phyloP scores from a whole-genome alignment of 1,140 invertebrate species.

The Arion vulgaris region DNA sequence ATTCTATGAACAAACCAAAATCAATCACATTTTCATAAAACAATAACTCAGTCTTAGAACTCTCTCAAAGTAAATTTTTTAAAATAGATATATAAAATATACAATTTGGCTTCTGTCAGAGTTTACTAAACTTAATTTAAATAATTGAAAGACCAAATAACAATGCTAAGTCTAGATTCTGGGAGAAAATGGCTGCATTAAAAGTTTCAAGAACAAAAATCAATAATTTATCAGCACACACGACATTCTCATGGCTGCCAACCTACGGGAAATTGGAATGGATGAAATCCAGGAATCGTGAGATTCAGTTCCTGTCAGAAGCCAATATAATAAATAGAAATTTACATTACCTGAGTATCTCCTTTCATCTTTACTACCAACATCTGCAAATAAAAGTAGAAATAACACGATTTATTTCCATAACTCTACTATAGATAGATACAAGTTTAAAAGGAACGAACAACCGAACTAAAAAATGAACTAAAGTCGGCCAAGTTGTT shows the following conservation, averaged over 20 bases:
- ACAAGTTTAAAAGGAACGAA: neutral
- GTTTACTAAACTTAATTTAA: too few species aligned
- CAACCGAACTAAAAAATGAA: neutral
- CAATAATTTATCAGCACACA: slow-evolving; percentile 47
- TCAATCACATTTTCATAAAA: neutral
- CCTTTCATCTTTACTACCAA: slow-evolving; percentile 61
- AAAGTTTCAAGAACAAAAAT: slow-evolving; percentile 58
- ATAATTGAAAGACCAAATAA: neutral
- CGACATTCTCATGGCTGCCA: slow-evolving; percentile 36
- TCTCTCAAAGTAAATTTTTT: too few species aligned
- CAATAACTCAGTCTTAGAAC: too few species aligned
- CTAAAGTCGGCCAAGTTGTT: slow-evolving; percentile 3
- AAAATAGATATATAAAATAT: too few species aligned
- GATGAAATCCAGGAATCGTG: slow-evolving; percentile 33
- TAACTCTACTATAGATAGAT: neutral
- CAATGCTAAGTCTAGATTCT: neutral
- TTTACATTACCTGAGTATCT: slow-evolving; percentile 59
- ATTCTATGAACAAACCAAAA: slow-evolving; percentile 54
- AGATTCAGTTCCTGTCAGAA: slow-evolving; percentile 17
- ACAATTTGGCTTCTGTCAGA: too few species aligned
- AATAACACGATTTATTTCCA: neutral
- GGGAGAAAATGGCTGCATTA: slow-evolving; percentile 47
- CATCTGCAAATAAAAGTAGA: slow-evolving; percentile 56
- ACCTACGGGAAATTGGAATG: slow-evolving; percentile 9
- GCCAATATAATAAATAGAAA: neutral